These are phyloP conservation scores for Solenopsis fugax DNA, from an alignment of 1,140 invertebrate species.

Conservation along the genomic window DNA sequence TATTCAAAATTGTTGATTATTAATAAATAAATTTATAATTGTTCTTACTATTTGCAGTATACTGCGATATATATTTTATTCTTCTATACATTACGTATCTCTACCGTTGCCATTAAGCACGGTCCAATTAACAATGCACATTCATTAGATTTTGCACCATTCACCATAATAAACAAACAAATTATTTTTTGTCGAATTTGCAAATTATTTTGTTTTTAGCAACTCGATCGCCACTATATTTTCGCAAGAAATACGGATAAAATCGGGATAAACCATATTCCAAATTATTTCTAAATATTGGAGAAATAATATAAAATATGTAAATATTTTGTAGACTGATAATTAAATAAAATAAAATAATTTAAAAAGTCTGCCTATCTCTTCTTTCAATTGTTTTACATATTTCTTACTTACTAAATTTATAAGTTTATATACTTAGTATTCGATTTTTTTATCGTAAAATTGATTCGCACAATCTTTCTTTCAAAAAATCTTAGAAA, in stretches of 20 bases:
- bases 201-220: conserved; percentile 22
- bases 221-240: neutral
- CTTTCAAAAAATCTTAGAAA: neutral
- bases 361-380: neutral
- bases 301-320: neutral
- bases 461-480: neutral
- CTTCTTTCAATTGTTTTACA: neutral
- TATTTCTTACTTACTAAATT: neutral
- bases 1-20: neutral
- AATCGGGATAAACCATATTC: neutral
- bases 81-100: neutral
- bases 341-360: neutral
- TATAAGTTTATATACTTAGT: too few relatives aligned
- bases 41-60: neutral
- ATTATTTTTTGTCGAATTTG: conserved; percentile 18
- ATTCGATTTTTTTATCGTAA: neutral
- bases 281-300: conserved; percentile 10
- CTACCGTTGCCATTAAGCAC: neutral
- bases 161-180: conserved; percentile 27
- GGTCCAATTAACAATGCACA: conserved; percentile 24
- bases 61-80: neutral
- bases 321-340: neutral
- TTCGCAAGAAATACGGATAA: neutral
- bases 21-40: too few relatives aligned
- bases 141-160: conserved; percentile 8